A percentile compares a stretch with the other conserved stretches of the same genome.
phyloP scores from a whole-genome alignment of 2,888 invertebrate genomes.

The Cerastis leucographa region DNA sequence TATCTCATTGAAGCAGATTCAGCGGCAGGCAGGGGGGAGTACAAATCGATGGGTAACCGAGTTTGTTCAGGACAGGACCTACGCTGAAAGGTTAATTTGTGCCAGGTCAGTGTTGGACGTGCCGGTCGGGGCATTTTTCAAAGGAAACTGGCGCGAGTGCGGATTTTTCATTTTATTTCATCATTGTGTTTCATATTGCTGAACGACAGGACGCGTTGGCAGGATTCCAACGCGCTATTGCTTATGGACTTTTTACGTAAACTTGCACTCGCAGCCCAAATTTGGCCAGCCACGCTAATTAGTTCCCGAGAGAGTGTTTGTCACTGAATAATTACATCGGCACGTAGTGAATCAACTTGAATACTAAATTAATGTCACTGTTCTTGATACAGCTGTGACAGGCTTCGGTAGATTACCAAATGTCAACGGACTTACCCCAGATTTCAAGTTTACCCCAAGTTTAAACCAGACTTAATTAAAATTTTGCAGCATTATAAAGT shows the following conservation, averaged over 20 bases:
- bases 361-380: slow-evolving; percentile 37
- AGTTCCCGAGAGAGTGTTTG: slow-evolving; percentile 29
- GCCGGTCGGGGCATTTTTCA: slow-evolving; percentile 2
- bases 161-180: slow-evolving; percentile 21
- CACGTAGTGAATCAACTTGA: slow-evolving; percentile 32
- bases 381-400: slow-evolving; percentile 32
- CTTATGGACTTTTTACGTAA: slow-evolving; percentile 70
- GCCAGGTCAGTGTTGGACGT: slow-evolving; percentile 44
- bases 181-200: slow-evolving; percentile 25
- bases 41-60: slow-evolving; percentile 32
- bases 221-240: slow-evolving; percentile 75
- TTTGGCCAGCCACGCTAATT: slow-evolving; percentile 43
- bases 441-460: slow-evolving; percentile 23
- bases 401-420: slow-evolving; percentile 22
- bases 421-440: slow-evolving; percentile 9
- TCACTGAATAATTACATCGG: slow-evolving; percentile 44
- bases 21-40: slow-evolving; percentile 1
- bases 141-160: slow-evolving; percentile 1
- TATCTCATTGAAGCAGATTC: slow-evolving; percentile 20
- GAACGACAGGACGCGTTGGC: slow-evolving; percentile 66
- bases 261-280: slow-evolving; percentile 47
- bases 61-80: slow-evolving; percentile 43
- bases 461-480: slow-evolving; percentile 24
- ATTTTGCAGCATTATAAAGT: slow-evolving; percentile 12
- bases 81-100: slow-evolving; percentile 28